Evolutionary conservation across 2,888 invertebrate species (phyloP), one percentile per base, ranked within the genome.

Genomic region (Eilema caniola): DNA sequence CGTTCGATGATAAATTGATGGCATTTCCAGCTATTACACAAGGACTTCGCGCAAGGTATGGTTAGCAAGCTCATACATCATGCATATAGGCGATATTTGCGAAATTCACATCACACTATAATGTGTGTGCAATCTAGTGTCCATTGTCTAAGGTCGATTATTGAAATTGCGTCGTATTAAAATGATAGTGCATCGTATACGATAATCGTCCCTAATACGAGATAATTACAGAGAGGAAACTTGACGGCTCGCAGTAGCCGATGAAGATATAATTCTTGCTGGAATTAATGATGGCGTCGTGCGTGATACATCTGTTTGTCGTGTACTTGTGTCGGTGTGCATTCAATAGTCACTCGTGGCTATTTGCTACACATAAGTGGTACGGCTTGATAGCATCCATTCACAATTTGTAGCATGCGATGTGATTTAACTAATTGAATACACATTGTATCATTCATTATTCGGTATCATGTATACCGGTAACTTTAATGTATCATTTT

Each of bases 251-350:
- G 83, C 88, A 85, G 91, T 89, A 90, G 90, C 86, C 89, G 86
- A 93, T 92, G 88, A 90, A 91, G 91, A 89, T 89, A 90, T 93
- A 92, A 92, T 92, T 91, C 89, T 86, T 88, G 86, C 85, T 85
- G 87, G 89, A 90, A 90, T 90, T 90, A 91, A 92, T 92, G 89
- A 89, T 82, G 80, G 81, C 83, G 76, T 83, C 83, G 83, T 89
- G 86, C 86, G 86, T 89, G 87, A 87, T 87, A 83, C 83, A 83
- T 88, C 86, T 84, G 82, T 86, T 85, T 87, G 85, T 85, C 85
- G 83, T 85, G 76, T 73, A 73, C 31, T 56, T 64, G 56, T 72
- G 60, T 67, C 68, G 68, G 59, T 70, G 73, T 66, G 75, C 73
- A 73, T 64, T 69, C 72, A 59, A 67, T 72, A 81, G 72, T 76